Evolutionary conservation across 2,888 invertebrate species (phyloP).

Genomic region (Eremobia ochroleuca): DNA sequence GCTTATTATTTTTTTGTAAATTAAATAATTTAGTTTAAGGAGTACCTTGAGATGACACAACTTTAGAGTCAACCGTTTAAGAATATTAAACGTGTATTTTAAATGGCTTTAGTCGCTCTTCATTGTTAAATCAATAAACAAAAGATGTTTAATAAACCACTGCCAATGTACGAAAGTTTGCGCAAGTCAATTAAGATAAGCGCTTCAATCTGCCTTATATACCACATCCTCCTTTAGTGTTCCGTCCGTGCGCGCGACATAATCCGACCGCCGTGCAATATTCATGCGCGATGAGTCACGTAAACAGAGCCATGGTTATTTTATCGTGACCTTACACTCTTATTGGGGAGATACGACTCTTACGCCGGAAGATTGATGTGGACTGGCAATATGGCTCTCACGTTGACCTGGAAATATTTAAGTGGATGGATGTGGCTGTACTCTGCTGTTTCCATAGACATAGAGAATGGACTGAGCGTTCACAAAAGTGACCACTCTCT

Average conservation of each 20-base stretch:
- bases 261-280: conserved; percentile 56
- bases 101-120: not conserved
- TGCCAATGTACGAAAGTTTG: not conserved
- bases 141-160: too few relatives aligned
- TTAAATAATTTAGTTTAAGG: not conserved
- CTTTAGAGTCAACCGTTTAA: not conserved
- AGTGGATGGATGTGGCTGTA: conserved; percentile 1
- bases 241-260: conserved; percentile 21
- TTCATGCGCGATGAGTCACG: conserved; percentile 66
- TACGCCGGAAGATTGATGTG: conserved; percentile 34
- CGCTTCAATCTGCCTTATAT: not conserved
- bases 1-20: not conserved
- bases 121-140: not conserved
- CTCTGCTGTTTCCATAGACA: not conserved
- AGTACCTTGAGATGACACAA: not conserved
- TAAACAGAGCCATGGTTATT: conserved; percentile 69
- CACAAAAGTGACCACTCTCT: too few relatives aligned
- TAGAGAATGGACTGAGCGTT: too few relatives aligned
- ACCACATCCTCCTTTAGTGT: conserved; percentile 5
- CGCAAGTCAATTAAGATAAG: not conserved
- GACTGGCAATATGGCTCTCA: conserved; percentile 13
- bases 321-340: conserved; percentile 66
- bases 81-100: too few relatives aligned
- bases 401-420: conserved; percentile 27
- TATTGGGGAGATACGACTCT: conserved; percentile 52